phyloP scores from a whole-genome alignment of 1,140 invertebrate genomes.

The Leptinotarsa defecta region DNA sequence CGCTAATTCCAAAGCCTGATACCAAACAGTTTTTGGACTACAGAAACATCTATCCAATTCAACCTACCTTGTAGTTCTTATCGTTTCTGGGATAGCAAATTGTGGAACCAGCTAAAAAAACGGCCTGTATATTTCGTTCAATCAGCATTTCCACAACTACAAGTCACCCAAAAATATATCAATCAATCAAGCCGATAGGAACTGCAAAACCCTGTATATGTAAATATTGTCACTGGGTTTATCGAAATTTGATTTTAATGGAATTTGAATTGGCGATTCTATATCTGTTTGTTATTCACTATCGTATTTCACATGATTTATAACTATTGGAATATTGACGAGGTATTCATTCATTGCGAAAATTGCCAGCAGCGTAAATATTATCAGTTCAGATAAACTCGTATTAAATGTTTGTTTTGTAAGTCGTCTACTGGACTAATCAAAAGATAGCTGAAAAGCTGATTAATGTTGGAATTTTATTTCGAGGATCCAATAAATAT shows the following conservation, averaged over 20 bases:
- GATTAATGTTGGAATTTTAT: not conserved
- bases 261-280: constrained; percentile 1
- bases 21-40: too few species aligned
- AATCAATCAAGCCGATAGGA: too few species aligned
- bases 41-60: too few species aligned
- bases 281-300: constrained; percentile 8
- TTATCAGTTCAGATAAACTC: constrained; percentile 18
- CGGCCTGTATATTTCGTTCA: not conserved
- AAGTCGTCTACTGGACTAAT: not conserved
- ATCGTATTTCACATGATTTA: not conserved
- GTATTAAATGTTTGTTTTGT: constrained; percentile 9
- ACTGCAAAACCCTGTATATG: not conserved
- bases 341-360: constrained; percentile 7
- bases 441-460: not conserved
- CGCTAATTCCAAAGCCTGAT: too few species aligned
- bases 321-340: constrained; percentile 10
- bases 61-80: too few species aligned
- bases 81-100: too few species aligned
- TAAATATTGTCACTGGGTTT: not conserved
- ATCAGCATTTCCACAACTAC: not conserved
- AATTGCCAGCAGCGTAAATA: constrained; percentile 13
- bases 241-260: constrained; percentile 9
- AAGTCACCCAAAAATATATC: not conserved
- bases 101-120: too few species aligned
- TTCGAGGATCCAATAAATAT: not conserved